Percentiles rank a stretch among this genome's conserved stretches.
These are phyloP conservation scores for Australoheros scitulus DNA, from an alignment of 2,113 vertebrate genomes.

Conservation along the genomic window DNA sequence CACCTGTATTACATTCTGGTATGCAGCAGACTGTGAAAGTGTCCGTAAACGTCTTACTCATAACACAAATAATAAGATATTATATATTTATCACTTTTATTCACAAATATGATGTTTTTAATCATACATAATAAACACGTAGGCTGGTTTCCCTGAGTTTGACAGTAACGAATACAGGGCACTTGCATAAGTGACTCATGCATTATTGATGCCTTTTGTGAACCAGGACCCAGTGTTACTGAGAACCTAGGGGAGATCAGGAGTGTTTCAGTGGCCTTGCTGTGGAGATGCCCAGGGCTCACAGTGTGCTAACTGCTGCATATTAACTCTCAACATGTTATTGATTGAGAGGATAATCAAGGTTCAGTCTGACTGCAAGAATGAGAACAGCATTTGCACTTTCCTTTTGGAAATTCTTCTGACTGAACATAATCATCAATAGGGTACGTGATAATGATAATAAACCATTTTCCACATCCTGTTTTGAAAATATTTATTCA, in stretches of 20 bases:
- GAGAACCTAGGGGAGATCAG: not conserved
- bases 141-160: not conserved
- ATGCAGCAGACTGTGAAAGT: not conserved
- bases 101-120: not conserved
- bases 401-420: not conserved
- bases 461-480: not conserved
- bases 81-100: not conserved
- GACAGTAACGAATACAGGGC: not conserved
- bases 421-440: not conserved
- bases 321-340: not conserved
- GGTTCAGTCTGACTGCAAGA: not conserved
- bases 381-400: not conserved
- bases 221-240: not conserved
- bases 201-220: constrained; percentile 13
- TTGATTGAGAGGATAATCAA: constrained; percentile 9
- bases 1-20: not conserved
- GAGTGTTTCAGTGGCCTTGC: not conserved
- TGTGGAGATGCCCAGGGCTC: not conserved
- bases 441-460: not conserved
- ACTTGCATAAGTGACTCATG: not conserved
- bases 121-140: not conserved
- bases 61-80: not conserved
- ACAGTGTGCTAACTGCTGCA: not conserved
- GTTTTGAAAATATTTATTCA: constrained; percentile 19
- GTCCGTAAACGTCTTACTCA: not conserved